These are phyloP conservation scores for Sinosuthora webbiana DNA, from an alignment of 2,113 vertebrate genomes.

Conservation along the genomic window DNA sequence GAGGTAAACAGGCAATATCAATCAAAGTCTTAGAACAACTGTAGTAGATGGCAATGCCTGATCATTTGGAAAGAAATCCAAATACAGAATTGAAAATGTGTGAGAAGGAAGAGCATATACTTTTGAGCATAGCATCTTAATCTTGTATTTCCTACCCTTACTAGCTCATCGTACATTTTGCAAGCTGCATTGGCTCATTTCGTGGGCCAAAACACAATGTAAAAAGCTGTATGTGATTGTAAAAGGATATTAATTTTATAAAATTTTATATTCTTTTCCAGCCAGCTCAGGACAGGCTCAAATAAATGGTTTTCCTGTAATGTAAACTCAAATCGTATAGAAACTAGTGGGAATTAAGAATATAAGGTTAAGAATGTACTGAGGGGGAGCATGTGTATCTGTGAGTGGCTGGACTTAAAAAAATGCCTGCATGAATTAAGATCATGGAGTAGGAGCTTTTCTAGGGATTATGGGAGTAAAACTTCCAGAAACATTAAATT, in stretches of 20 bases:
- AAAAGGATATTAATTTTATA: background rate
- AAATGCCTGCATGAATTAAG: background rate
- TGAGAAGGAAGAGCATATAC: background rate
- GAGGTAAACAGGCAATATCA: background rate
- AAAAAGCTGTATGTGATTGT: background rate
- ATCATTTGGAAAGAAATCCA: background rate
- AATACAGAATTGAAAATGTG: background rate
- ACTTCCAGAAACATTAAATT: background rate
- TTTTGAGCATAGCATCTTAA: background rate
- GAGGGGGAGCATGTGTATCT: fast-evolving
- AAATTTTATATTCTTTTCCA: background rate
- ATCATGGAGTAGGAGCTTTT: background rate
- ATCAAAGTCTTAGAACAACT: background rate
- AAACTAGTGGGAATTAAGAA: background rate
- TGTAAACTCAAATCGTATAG: background rate
- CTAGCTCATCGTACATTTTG: background rate
- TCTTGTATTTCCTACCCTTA: background rate
- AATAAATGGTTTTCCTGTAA: background rate
- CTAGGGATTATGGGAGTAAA: background rate
- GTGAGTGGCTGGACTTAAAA: background rate
- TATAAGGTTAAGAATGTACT: background rate
- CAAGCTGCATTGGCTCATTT: background rate
- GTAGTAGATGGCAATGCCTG: background rate
- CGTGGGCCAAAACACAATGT: background rate
- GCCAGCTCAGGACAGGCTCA: background rate